Conservation (phyloP, 2,888 invertebrate species). For the Eupeodes luniger region DNA sequence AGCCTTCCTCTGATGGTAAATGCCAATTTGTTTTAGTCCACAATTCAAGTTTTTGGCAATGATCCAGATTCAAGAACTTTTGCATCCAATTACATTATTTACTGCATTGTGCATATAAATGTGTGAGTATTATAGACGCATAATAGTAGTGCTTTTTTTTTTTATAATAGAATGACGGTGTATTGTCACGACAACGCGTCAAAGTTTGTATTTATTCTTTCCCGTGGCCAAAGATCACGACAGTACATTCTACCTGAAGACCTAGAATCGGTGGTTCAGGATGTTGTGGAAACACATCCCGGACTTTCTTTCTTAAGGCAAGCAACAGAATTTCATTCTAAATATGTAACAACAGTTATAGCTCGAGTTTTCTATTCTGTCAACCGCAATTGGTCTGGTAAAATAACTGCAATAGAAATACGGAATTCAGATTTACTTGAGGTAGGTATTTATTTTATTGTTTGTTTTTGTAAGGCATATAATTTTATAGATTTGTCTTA, state of each 20-base stretch:
- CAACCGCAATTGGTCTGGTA: conserved; percentile 98
- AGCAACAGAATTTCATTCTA: conserved; percentile 99
- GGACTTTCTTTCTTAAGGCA: conserved; percentile 98
- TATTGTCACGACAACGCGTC: conserved; percentile 95
- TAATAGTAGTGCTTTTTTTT: conserved; percentile 63
- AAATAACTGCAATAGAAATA: conserved; percentile 94
- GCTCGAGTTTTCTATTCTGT: conserved; percentile 99
- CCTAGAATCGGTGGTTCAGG: conserved; percentile 96
- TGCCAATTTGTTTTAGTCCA: too few relatives aligned
- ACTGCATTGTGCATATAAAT: too few relatives aligned
- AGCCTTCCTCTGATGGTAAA: too few relatives aligned
- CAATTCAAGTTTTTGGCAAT: too few relatives aligned
- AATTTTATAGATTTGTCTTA: conserved; percentile 78
- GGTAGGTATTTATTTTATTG: conserved; percentile 80
- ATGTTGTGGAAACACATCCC: conserved; percentile 99
- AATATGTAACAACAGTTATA: conserved; percentile 99
- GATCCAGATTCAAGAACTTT: too few relatives aligned
- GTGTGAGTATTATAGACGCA: too few relatives aligned
- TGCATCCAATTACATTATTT: too few relatives aligned
- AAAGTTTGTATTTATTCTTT: conserved; percentile 93
- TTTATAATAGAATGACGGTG: conserved; percentile 92
- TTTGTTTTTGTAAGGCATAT: neutral
- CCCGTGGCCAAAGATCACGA: conserved; percentile 87
- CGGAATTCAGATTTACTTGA: conserved; percentile 95
- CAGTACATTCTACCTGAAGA: conserved; percentile 92